Percentiles rank a stretch among this genome's conserved stretches.
These are phyloP conservation scores for Phyllotis vaccarum DNA, from an alignment of 2,797 vertebrate species.

Conservation along the genomic window DNA sequence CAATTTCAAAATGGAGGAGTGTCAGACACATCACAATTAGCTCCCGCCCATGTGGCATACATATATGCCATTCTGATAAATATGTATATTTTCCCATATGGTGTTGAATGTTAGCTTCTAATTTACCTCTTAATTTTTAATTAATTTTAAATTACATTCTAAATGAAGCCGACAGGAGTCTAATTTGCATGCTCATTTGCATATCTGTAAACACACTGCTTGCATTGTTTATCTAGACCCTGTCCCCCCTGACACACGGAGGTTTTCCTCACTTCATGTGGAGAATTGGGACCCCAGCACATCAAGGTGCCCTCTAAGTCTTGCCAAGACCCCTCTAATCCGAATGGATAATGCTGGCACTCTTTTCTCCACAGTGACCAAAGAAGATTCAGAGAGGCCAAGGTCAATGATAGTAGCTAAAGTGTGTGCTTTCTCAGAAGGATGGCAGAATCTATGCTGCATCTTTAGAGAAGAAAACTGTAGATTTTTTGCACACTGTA, in stretches of 20 bases:
- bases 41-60: slow-evolving; percentile 23
- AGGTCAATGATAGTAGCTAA: slow-evolving; percentile 50
- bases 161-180: slow-evolving; percentile 79
- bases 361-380: slow-evolving; percentile 32
- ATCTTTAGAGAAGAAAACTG: slow-evolving; percentile 51
- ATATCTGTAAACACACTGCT: slow-evolving; percentile 79
- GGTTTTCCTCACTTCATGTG: slow-evolving; percentile 31
- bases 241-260: slow-evolving; percentile 45
- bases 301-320: slow-evolving; percentile 67
- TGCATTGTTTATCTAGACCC: slow-evolving; percentile 77
- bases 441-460: not conserved
- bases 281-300: not conserved
- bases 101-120: slow-evolving; percentile 80
- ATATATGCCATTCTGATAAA: slow-evolving; percentile 77
- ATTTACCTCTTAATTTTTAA: slow-evolving; percentile 86
- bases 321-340: not conserved
- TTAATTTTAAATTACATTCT: slow-evolving; percentile 86
- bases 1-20: slow-evolving; percentile 55
- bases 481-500: not conserved
- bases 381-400: slow-evolving; percentile 23
- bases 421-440: slow-evolving; percentile 42
- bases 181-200: slow-evolving; percentile 82
- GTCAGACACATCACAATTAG: slow-evolving; percentile 37
- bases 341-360: not conserved
- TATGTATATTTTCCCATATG: slow-evolving; percentile 79